phyloP scores from a whole-genome alignment of 1,140 invertebrate species.

The Thereuonema tuberculata region DNA sequence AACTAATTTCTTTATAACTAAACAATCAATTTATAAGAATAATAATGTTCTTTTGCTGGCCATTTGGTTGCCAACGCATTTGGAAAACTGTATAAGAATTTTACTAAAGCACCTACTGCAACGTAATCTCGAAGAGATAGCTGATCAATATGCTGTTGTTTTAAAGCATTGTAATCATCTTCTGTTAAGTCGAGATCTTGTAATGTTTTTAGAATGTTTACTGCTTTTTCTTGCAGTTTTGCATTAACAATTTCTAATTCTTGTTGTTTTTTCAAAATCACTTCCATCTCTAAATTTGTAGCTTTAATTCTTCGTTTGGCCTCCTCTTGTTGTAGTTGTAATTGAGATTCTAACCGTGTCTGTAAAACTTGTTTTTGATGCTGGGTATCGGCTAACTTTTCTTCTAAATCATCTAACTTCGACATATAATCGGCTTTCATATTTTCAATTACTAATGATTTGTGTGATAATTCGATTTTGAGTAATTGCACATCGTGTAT shows the following conservation, averaged over 20 bases:
- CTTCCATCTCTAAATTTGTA: constrained; percentile 28
- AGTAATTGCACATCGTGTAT: constrained; percentile 31
- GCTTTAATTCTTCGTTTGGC: constrained; percentile 27
- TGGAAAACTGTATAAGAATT: too few relatives aligned
- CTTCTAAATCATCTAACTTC: constrained; percentile 30
- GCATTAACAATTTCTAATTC: constrained; percentile 32
- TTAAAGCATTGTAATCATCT: constrained; percentile 28
- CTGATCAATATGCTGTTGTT: constrained; percentile 24
- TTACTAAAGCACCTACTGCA: constrained; percentile 30
- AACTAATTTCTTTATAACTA: too few relatives aligned
- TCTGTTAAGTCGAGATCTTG: constrained; percentile 28
- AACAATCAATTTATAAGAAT: too few relatives aligned
- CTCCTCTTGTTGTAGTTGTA: constrained; percentile 30
- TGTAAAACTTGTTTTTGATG: constrained; percentile 33
- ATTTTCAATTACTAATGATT: constrained; percentile 27
- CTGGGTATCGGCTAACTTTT: constrained; percentile 29
- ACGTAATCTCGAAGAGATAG: constrained; percentile 32
- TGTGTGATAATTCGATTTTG: constrained; percentile 34
- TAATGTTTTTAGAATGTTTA: constrained; percentile 23
- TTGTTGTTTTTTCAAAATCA: constrained; percentile 26
- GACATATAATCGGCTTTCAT: constrained; percentile 30
- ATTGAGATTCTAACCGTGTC: constrained; percentile 28
- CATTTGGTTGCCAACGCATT: too few relatives aligned
- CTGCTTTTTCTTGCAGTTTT: constrained; percentile 28
- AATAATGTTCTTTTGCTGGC: too few relatives aligned